These are phyloP conservation scores for Pangasius krempfi DNA, from an alignment of 2,797 vertebrate genomes.

Conservation along the genomic window DNA sequence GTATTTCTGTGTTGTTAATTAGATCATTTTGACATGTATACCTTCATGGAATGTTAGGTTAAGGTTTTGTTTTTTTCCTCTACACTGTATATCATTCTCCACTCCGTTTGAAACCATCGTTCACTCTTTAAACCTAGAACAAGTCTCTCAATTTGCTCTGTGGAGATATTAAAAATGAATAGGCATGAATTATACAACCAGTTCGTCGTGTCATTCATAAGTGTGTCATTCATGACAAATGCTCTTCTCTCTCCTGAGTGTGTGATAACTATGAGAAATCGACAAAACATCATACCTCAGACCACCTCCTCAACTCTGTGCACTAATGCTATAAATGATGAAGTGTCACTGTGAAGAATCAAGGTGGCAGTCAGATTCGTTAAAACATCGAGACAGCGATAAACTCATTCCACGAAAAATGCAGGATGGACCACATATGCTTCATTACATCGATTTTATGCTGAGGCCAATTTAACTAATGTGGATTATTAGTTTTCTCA, in stretches of 20 bases:
- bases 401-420: conserved; percentile 30
- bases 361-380: conserved; percentile 37
- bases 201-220: conserved; percentile 28
- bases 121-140: conserved; percentile 47
- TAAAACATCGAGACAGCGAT: conserved; percentile 23
- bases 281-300: conserved; percentile 51
- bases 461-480: conserved; percentile 56
- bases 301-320: conserved; percentile 43
- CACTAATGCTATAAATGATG: conserved; percentile 29
- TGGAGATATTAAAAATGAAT: conserved; percentile 54
- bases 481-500: conserved; percentile 60
- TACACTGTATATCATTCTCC: neutral
- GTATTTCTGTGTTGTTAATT: neutral
- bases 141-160: conserved; percentile 49
- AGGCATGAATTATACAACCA: conserved; percentile 44
- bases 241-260: conserved; percentile 37
- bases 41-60: neutral
- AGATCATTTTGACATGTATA: neutral
- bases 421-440: neutral
- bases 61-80: neutral
- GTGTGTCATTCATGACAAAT: conserved; percentile 49
- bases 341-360: conserved; percentile 45
- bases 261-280: conserved; percentile 51
- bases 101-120: conserved; percentile 20
- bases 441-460: conserved; percentile 50